A percentile compares a stretch with the other conserved stretches of the same genome.
Conservation (phyloP, 2,888 invertebrate species). For the Trissolcus japonicus region DNA sequence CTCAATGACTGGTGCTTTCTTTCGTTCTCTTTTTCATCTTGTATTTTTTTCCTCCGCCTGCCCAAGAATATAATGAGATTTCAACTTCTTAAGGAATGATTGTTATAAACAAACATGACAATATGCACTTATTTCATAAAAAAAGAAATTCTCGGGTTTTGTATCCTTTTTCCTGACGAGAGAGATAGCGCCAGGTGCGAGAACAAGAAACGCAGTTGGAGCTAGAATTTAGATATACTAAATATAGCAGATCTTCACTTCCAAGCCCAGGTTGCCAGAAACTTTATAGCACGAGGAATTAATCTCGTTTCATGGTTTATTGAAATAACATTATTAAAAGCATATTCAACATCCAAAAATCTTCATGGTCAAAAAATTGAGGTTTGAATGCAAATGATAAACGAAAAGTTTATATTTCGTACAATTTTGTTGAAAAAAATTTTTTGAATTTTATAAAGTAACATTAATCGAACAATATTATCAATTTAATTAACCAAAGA, state of each 20-base stretch:
- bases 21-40: too few relatives aligned
- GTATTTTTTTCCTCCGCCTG: slow-evolving; percentile 15
- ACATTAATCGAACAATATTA: too few relatives aligned
- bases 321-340: slow-evolving; percentile 17
- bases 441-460: too few relatives aligned
- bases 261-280: slow-evolving; percentile 66
- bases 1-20: slow-evolving; percentile 17
- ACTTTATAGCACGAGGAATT: slow-evolving; percentile 44
- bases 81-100: slow-evolving; percentile 30
- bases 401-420: too few relatives aligned
- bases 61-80: slow-evolving; percentile 48
- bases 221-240: slow-evolving; percentile 64
- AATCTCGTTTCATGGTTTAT: slow-evolving; percentile 24
- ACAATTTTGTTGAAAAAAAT: too few relatives aligned
- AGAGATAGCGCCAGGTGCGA: slow-evolving; percentile 25
- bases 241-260: slow-evolving; percentile 72
- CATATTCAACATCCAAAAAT: too few relatives aligned
- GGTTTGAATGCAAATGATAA: too few relatives aligned
- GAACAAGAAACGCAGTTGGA: slow-evolving; percentile 10
- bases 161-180: slow-evolving; percentile 22
- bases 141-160: slow-evolving; percentile 2
- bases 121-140: slow-evolving; percentile 21
- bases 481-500: too few relatives aligned
- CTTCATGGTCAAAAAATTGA: too few relatives aligned
- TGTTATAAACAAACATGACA: slow-evolving; percentile 34